Evolutionary conservation across 2,888 invertebrate species (phyloP).

Genomic region (Hetaerina titia): DNA sequence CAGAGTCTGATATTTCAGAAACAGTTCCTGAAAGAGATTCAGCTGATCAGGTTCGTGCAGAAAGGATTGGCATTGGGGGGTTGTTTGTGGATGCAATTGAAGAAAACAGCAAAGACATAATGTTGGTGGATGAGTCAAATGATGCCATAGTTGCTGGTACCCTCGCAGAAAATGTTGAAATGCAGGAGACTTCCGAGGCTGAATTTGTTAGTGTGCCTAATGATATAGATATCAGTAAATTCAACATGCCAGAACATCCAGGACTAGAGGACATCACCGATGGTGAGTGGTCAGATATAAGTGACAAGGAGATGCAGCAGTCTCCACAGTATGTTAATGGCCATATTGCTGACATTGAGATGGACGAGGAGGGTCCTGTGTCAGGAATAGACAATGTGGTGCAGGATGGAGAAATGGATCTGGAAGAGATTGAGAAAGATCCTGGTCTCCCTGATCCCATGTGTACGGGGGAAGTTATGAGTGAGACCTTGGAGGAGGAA

Average conservation of each 20-base stretch:
- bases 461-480: not conserved
- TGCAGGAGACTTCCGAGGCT: not conserved
- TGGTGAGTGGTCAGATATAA: not conserved
- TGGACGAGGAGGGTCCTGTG: not conserved
- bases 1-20: not conserved
- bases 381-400: not conserved
- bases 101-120: not conserved
- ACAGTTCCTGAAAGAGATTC: not conserved
- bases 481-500: not conserved
- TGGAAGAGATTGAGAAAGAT: not conserved
- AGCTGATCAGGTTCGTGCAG: not conserved
- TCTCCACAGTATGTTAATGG: not conserved
- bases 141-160: not conserved
- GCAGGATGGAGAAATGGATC: conserved; percentile 15
- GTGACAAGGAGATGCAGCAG: not conserved
- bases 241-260: not conserved
- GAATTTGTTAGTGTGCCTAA: not conserved
- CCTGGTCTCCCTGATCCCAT: not conserved
- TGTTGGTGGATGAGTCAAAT: conserved; percentile 8
- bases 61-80: not conserved
- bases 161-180: not conserved
- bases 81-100: not conserved
- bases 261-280: conserved; percentile 55
- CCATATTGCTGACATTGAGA: not conserved
- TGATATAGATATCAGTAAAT: not conserved